A percentile compares a stretch with the other conserved stretches of the same genome.
phyloP scores from a whole-genome alignment of 2,113 vertebrate species.

The Willisornis vidua region DNA sequence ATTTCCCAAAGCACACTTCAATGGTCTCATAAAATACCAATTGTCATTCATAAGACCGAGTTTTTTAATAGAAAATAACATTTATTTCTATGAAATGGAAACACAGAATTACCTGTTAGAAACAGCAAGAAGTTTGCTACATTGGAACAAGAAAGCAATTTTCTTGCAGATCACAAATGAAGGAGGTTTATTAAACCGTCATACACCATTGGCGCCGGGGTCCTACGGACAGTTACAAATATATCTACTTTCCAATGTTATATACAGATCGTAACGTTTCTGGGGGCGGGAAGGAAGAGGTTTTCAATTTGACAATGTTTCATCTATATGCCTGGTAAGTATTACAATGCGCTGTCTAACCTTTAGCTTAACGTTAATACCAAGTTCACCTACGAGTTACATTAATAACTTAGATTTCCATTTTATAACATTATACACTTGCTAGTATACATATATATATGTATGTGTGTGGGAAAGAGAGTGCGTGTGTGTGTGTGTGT shows the following conservation, averaged over 20 bases:
- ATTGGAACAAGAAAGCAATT: constrained; percentile 76
- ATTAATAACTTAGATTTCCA: constrained; percentile 92
- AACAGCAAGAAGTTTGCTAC: constrained; percentile 76
- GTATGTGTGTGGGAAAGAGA: neutral
- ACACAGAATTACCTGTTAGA: constrained; percentile 84
- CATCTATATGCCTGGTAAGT: constrained; percentile 76
- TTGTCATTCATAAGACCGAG: constrained; percentile 18
- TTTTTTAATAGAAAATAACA: constrained; percentile 91
- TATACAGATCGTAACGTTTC: constrained; percentile 66
- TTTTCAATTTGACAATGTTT: constrained; percentile 74
- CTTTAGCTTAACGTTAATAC: constrained; percentile 80
- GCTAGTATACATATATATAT: constrained; percentile 81
- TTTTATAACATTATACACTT: constrained; percentile 84
- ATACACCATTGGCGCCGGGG: constrained; percentile 24
- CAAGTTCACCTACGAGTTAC: constrained; percentile 83
- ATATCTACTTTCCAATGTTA: constrained; percentile 79
- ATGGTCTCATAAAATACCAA: constrained; percentile 35
- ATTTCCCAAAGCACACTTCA: constrained; percentile 1
- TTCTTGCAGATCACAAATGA: constrained; percentile 79
- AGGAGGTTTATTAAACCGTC: constrained; percentile 51
- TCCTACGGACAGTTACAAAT: constrained; percentile 79
- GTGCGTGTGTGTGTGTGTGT: neutral
- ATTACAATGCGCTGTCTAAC: constrained; percentile 68
- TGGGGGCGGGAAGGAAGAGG: constrained; percentile 15
- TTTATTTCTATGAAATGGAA: constrained; percentile 96